These are phyloP conservation scores for Canis aureus DNA, from an alignment of 2,113 vertebrate species.

Conservation along the genomic window DNA sequence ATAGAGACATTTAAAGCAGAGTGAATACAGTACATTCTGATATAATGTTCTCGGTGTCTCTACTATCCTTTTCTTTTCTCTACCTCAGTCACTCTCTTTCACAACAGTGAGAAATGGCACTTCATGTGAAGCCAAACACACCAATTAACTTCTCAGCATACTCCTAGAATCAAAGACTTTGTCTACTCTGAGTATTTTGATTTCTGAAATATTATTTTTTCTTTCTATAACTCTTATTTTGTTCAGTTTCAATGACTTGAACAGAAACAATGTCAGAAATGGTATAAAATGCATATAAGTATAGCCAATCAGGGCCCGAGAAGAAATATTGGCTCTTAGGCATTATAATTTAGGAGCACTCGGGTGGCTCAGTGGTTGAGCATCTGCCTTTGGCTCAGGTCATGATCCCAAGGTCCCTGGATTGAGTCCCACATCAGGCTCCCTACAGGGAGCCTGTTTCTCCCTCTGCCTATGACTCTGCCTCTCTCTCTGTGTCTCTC, in stretches of 20 bases:
- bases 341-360: background rate
- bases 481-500: too few species aligned
- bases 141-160: slow-evolving; percentile 46
- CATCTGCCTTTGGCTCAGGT: too few species aligned
- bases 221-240: background rate
- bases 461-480: too few species aligned
- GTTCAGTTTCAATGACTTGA: background rate
- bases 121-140: background rate
- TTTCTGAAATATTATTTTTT: slow-evolving; percentile 28
- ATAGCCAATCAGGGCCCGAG: background rate
- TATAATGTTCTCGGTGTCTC: background rate
- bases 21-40: background rate
- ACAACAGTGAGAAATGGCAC: slow-evolving; percentile 16
- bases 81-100: background rate
- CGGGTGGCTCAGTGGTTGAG: too few species aligned
- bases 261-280: background rate
- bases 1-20: background rate
- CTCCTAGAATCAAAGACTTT: slow-evolving; percentile 17
- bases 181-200: background rate
- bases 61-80: background rate
- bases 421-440: too few species aligned
- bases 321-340: background rate
- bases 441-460: too few species aligned
- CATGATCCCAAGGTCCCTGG: too few species aligned
- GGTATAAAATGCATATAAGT: background rate